Evolutionary conservation across 2,797 vertebrate genomes (phyloP).

Genomic region (Pseudochaenichthys georgianus): DNA sequence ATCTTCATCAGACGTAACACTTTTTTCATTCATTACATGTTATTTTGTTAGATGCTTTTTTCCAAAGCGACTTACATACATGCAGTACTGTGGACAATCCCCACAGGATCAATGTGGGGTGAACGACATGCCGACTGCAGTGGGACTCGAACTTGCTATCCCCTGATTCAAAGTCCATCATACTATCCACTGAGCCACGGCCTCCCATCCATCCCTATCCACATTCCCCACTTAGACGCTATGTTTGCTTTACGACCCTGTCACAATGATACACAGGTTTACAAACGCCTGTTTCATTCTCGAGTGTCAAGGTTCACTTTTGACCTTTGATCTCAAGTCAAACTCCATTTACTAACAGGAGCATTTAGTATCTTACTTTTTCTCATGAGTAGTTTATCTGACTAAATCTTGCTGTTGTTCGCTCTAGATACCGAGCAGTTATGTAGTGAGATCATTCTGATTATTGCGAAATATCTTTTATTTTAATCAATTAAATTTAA

Average conservation of each 20-base stretch:
- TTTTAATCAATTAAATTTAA: slow-evolving; percentile 19
- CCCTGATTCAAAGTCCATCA: too few species aligned
- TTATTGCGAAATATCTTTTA: slow-evolving; percentile 1
- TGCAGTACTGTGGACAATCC: too few species aligned
- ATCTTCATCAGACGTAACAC: neutral
- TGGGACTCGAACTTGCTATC: too few species aligned
- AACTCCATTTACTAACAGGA: too few species aligned
- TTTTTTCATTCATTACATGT: neutral
- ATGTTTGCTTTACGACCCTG: neutral
- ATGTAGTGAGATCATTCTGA: neutral
- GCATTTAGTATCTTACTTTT: neutral
- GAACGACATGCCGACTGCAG: too few species aligned
- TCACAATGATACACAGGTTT: neutral
- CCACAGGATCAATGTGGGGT: too few species aligned
- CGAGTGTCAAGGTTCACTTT: neutral
- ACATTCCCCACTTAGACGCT: neutral
- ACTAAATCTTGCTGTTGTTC: neutral
- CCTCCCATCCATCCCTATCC: too few species aligned
- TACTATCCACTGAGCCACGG: too few species aligned
- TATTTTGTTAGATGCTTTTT: too few species aligned
- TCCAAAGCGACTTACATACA: too few species aligned
- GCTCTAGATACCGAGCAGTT: neutral
- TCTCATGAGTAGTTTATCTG: neutral
- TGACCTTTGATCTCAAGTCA: too few species aligned
- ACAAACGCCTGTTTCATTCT: neutral